Percentiles rank a stretch among this genome's conserved stretches.
phyloP scores from a whole-genome alignment of 2,888 invertebrate genomes.

The Synergus umbraculus region DNA sequence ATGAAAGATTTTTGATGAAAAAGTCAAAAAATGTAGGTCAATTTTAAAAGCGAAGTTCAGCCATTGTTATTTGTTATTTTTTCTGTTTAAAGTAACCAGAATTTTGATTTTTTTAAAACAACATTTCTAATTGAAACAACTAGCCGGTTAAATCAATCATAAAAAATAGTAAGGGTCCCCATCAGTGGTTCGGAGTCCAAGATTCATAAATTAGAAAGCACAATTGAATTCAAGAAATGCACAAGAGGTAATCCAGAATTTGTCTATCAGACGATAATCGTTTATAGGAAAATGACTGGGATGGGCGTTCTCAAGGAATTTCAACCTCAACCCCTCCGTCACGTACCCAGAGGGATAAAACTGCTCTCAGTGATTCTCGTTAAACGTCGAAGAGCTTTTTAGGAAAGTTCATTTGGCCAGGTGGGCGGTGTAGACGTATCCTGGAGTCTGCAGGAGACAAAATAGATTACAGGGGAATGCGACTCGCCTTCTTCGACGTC shows the following conservation, averaged over 20 bases:
- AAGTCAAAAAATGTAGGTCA: too few species aligned
- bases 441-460: conserved; percentile 66
- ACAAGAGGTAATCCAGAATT: conserved; percentile 26
- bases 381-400: conserved; percentile 41
- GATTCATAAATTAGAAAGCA: background rate
- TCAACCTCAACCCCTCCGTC: background rate
- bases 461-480: conserved; percentile 67
- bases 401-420: conserved; percentile 43
- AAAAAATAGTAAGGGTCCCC: too few species aligned
- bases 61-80: too few species aligned
- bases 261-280: conserved; percentile 36
- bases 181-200: background rate
- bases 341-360: conserved; percentile 24
- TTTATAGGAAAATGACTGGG: conserved; percentile 7
- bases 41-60: too few species aligned
- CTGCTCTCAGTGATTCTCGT: conserved; percentile 32
- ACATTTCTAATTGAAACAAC: too few species aligned
- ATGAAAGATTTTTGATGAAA: too few species aligned
- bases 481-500: conserved; percentile 47
- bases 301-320: conserved; percentile 17
- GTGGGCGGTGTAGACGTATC: conserved; percentile 41
- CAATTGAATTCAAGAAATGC: conserved; percentile 12
- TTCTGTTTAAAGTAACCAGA: too few species aligned
- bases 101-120: too few species aligned
- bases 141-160: too few species aligned